phyloP scores from a whole-genome alignment of 2,888 invertebrate genomes.

The Leptopilina myrica region DNA sequence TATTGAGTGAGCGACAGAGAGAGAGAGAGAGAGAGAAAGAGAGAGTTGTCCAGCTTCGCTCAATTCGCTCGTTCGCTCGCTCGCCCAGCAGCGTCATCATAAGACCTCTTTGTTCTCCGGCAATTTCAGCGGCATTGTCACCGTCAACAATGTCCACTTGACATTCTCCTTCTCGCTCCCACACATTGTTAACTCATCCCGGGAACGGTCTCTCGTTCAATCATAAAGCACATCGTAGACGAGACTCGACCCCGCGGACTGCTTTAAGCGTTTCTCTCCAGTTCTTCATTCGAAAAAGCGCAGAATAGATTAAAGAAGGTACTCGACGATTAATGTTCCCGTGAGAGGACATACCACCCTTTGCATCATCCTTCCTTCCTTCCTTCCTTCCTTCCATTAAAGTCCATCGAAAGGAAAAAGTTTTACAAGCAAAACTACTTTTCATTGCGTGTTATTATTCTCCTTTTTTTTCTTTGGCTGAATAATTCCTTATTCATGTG shows the following conservation, averaged over 20 bases:
- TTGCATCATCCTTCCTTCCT: not conserved
- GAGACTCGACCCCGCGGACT: conserved; percentile 52
- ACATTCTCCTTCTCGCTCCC: conserved; percentile 74
- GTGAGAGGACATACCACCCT: not conserved
- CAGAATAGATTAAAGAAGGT: conserved; percentile 39
- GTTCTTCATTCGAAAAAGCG: conserved; percentile 36
- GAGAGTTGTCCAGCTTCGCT: conserved; percentile 66
- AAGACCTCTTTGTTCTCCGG: conserved; percentile 76
- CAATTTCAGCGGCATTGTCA: conserved; percentile 77
- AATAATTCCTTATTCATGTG: too few relatives aligned
- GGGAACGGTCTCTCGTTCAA: conserved; percentile 72
- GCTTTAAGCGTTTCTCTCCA: conserved; percentile 29
- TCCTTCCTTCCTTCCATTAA: not conserved
- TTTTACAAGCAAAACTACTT: not conserved
- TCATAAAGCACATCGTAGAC: conserved; percentile 72
- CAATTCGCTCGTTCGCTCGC: conserved; percentile 66
- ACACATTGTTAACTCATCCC: conserved; percentile 69
- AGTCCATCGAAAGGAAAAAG: not conserved
- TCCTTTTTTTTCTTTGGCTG: too few relatives aligned
- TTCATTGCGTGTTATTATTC: not conserved
- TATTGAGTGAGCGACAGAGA: not conserved
- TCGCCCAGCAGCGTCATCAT: conserved; percentile 75
- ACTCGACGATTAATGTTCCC: conserved; percentile 32
- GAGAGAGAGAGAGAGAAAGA: not conserved
- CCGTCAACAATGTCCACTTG: conserved; percentile 77